phyloP scores from a whole-genome alignment of 2,113 vertebrate genomes.

The Mus spicilegus region DNA sequence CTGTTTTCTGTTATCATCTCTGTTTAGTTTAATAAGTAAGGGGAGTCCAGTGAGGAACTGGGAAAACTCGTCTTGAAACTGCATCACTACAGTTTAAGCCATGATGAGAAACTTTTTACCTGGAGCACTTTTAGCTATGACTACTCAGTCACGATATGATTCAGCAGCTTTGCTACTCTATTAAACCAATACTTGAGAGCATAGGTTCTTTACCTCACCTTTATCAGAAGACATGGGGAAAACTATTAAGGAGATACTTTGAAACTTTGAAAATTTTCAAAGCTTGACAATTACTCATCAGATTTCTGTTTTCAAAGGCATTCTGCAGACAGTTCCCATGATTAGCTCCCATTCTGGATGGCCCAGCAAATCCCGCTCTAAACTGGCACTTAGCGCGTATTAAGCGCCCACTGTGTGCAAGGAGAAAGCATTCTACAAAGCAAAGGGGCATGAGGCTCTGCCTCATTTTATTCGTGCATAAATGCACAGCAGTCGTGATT shows the following conservation, averaged over 20 bases:
- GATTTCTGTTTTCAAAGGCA: not conserved
- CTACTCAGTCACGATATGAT: slow-evolving; percentile 62
- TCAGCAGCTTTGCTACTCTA: slow-evolving; percentile 67
- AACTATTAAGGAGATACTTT: not conserved
- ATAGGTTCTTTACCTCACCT: not conserved
- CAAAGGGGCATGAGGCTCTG: slow-evolving; percentile 16
- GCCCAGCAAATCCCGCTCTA: not conserved
- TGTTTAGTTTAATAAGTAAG: not conserved
- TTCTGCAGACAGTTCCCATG: slow-evolving; percentile 4
- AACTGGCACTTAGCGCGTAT: not conserved
- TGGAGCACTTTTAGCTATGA: slow-evolving; percentile 22
- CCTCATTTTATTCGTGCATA: slow-evolving; percentile 68
- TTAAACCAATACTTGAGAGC: slow-evolving; percentile 43
- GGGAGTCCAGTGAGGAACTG: not conserved
- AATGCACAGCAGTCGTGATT: slow-evolving; percentile 70
- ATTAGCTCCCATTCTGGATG: not conserved
- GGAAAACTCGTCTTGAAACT: slow-evolving; percentile 27
- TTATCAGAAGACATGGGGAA: not conserved
- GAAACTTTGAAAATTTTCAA: slow-evolving; percentile 58
- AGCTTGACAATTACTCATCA: slow-evolving; percentile 40
- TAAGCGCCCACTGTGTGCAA: slow-evolving; percentile 61
- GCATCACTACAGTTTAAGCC: not conserved
- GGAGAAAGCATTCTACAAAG: not conserved
- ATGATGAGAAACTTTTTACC: slow-evolving; percentile 48
- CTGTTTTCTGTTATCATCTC: slow-evolving; percentile 6